Evolutionary conservation across 2,797 vertebrate genomes (phyloP).

Genomic region (Trachops cirrhosus): DNA sequence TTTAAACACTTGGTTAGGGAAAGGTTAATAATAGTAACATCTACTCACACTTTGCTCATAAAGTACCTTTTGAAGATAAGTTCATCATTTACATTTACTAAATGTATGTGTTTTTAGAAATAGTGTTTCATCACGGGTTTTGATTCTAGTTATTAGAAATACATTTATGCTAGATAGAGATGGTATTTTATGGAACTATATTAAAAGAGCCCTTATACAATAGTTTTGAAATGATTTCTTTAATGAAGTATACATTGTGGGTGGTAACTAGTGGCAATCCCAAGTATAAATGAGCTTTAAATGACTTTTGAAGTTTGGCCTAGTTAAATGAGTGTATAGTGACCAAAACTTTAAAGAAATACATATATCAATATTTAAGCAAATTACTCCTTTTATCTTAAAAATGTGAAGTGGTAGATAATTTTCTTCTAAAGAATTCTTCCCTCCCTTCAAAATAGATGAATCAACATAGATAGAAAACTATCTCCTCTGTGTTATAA

Average conservation of each 20-base stretch:
- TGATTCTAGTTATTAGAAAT: neutral
- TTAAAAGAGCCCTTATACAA: neutral
- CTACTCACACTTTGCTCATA: neutral
- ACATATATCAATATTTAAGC: neutral
- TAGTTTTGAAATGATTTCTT: neutral
- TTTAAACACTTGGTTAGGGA: neutral
- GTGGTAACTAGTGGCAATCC: neutral
- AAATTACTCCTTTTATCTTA: neutral
- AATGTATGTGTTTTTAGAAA: neutral
- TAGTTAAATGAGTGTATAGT: neutral
- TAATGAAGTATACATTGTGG: neutral
- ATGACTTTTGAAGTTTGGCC: neutral
- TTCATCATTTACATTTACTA: neutral
- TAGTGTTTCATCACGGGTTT: neutral
- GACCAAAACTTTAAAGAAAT: neutral
- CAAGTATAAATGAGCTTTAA: conserved; percentile 6
- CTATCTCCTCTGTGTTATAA: neutral
- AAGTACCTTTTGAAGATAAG: neutral
- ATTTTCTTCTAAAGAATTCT: neutral
- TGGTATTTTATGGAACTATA: neutral
- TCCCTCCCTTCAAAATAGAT: neutral
- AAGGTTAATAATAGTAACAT: conserved; percentile 4
- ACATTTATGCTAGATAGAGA: neutral
- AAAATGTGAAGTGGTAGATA: neutral
- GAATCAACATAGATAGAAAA: neutral